Evolutionary conservation across 2,888 invertebrate species (phyloP), one percentile per base, ranked within the genome.

Genomic region (Trachelus tabidus): DNA sequence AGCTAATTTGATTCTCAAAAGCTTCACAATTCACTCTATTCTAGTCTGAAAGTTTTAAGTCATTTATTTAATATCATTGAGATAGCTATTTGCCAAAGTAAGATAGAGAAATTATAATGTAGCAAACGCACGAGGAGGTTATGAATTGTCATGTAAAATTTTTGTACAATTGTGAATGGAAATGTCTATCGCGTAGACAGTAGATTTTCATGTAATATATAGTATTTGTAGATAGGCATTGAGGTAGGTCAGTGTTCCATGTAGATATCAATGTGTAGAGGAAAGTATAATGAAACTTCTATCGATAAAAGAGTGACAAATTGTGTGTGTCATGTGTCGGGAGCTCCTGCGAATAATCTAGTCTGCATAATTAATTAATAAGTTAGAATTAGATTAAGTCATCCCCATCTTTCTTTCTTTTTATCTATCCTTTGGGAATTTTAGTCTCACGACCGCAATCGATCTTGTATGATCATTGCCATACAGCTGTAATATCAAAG

Each of bases 401-500:
- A 23, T 56, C 23, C 23, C 56, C 23, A 6, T 56, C 56, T 56
- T 56, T 40, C 40, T 40, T 40, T 56, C 23, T 23, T 56, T 56
- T 56, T 56, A 23, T 56, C 23, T 56, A 56, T 56, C 23, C 56
- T 56, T 56, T 56, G 23, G 23, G 23, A 56, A 56, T 56, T 56
- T 56, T 56, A 56, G 15, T 56, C 23, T 23, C 56, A 56, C 56
- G 15, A 56, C 15, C 56, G 56, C 56, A 56, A 56, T 56, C 56
- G 56, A 56, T 56, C 56, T 56, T 23, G 9, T 0, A 75, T 12
- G 15, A 75, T 74, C 74, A n/a, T 76, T 73, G 78, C 83, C 88
- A 85, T 88, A 87, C 88, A 87, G 88, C 88, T 87, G 76, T 83
- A 82, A 82, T 78, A 86, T 88, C 88, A 88, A 88, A 88, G 88